Percentiles rank a stretch among this genome's conserved stretches.
These are phyloP conservation scores for Maconellicoccus hirsutus DNA, from an alignment of 1,140 invertebrate genomes.

Conservation along the genomic window DNA sequence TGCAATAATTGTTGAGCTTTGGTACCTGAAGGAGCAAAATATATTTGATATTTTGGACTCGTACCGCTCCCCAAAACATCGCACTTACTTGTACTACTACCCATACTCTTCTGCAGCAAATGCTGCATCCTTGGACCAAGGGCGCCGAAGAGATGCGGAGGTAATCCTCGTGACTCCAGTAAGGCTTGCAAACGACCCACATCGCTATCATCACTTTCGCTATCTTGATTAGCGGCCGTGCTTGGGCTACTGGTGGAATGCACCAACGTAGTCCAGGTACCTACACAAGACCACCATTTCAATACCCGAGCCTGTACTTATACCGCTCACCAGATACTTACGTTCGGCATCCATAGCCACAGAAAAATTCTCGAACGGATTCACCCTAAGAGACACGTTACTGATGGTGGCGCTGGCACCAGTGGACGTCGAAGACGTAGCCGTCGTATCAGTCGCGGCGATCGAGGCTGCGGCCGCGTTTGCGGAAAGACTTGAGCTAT, in stretches of 20 bases:
- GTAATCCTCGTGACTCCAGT: conserved; percentile 84
- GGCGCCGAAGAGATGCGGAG: conserved; percentile 88
- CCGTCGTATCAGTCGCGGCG: not conserved
- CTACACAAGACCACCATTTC: not conserved
- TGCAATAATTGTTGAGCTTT: conserved; percentile 90
- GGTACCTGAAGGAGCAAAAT: conserved; percentile 45
- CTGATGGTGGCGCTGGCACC: not conserved
- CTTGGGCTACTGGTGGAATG: not conserved
- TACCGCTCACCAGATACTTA: too few relatives aligned
- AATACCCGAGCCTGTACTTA: not conserved
- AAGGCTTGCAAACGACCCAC: conserved; percentile 79
- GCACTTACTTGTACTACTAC: conserved; percentile 57
- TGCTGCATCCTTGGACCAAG: conserved; percentile 95
- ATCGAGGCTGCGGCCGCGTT: not conserved
- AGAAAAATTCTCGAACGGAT: conserved; percentile 13
- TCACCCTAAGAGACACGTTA: not conserved
- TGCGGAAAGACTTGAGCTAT: not conserved
- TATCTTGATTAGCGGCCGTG: conserved; percentile 33
- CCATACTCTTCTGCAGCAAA: conserved; percentile 85
- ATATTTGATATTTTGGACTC: too few relatives aligned
- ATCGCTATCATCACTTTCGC: conserved; percentile 67
- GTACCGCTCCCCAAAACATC: too few relatives aligned
- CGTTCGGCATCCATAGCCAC: conserved; percentile 13
- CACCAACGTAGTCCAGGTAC: conserved; percentile 11
- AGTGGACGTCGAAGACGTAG: conserved; percentile 12